Evolutionary conservation across 2,888 invertebrate species (phyloP), one percentile per base, ranked within the genome.

Genomic region (Lepidochrysops patricia): DNA sequence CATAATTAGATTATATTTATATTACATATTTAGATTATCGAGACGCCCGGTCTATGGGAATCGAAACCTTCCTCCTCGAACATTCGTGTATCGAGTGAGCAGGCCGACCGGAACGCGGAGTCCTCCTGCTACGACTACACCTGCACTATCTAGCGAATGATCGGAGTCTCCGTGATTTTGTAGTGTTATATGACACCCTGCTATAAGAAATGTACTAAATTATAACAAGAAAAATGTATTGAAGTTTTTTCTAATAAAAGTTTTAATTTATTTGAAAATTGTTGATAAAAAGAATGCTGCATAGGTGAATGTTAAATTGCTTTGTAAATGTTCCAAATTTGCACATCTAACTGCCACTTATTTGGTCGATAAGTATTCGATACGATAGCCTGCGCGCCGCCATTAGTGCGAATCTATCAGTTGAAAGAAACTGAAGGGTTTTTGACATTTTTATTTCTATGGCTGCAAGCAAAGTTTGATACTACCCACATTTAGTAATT

Each of bases 31-130:
- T 82, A 97, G 96, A 96, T 98, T 65, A 94, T 98, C 70, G 97
- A 98, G 89, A 98, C 97, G 0, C 98, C 98, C 23, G 96, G 96
- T 12, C 90, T 98, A 1, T 94, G 94, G 94, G 93, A 94, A 72
- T 77, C 84, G 0, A 77, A 74, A 0, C 77, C 76, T 0, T 63
- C 80, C 0, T 86, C 90, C 0, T 91, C 84, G 1, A 87, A 87
- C 69, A 87, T 89, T 37, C 82, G 88, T 62, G 78, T 88, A 66
- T 72, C 83, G 60, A 76, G 72, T 12, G 77, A 77, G 13, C 76
- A 74, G 34, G 71, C 74, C 26, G 70, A 73, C 60, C 72, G 71
- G 19, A 71, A 75, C 48, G 70, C 77, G 2, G 73, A 82, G 43
- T 79, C 79, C 0, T 80, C 84, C 0, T 87, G 87, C 62, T 84